A percentile compares a stretch with the other conserved stretches of the same genome.
These are phyloP conservation scores for Trochalopteron elliotii DNA, from an alignment of 2,113 vertebrate species.

Conservation along the genomic window DNA sequence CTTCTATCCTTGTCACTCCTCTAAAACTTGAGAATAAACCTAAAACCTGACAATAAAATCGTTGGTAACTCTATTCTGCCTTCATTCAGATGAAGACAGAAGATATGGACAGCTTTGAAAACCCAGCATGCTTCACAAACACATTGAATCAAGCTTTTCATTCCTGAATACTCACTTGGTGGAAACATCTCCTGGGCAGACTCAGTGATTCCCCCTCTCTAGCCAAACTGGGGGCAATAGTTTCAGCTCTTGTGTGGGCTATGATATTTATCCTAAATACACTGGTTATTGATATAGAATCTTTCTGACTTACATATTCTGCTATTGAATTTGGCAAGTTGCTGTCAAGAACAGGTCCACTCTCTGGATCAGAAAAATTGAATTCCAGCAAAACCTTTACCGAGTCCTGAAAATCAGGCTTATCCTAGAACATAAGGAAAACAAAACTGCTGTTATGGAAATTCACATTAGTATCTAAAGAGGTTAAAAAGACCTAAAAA, in stretches of 20 bases:
- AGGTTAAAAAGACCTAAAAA: neutral
- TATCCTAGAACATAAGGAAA: constrained; percentile 75
- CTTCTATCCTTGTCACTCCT: no score
- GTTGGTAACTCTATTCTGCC: neutral
- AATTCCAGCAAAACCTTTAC: constrained; percentile 89
- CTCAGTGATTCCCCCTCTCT: neutral
- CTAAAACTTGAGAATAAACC: neutral
- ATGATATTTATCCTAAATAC: neutral
- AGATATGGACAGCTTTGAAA: neutral
- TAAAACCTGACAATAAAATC: neutral
- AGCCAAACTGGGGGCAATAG: neutral
- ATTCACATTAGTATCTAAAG: neutral
- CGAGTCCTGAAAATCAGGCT: constrained; percentile 90
- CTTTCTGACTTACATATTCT: constrained; percentile 82
- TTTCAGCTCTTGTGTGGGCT: neutral
- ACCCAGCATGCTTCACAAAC: neutral
- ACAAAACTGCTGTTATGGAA: neutral
- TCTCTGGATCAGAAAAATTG: constrained; percentile 82
- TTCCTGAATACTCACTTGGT: neutral
- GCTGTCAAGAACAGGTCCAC: constrained; percentile 88
- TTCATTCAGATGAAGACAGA: neutral
- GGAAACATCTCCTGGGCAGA: neutral
- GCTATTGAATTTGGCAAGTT: constrained; percentile 82
- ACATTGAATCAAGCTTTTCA: neutral
- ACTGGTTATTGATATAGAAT: neutral